phyloP scores from a whole-genome alignment of 1,140 invertebrate genomes.

The Nixonia krombeini region DNA sequence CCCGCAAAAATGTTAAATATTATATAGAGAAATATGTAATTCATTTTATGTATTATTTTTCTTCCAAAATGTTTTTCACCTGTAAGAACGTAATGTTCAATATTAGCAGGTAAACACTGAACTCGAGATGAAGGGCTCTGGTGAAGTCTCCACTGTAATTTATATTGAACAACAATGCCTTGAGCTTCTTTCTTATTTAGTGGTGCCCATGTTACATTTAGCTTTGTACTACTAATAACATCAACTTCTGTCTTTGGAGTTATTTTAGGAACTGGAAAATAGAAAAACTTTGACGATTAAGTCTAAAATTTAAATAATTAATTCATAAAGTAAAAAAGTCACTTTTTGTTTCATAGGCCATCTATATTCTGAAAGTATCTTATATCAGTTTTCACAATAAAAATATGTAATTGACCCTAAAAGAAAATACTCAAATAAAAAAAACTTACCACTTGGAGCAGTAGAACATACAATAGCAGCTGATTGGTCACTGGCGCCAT shows the following conservation, averaged over 20 bases:
- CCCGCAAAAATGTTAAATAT: too few species aligned
- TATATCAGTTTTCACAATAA: too few species aligned
- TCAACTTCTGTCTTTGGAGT: conserved; percentile 73
- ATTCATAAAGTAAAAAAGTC: too few species aligned
- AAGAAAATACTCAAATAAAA: conserved; percentile 8
- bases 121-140: conserved; percentile 70
- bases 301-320: too few species aligned
- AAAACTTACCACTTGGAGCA: conserved; percentile 73
- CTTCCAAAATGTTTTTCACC: too few species aligned
- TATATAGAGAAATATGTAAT: too few species aligned
- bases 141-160: conserved; percentile 75
- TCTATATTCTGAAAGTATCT: too few species aligned
- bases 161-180: conserved; percentile 75
- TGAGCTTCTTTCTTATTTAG: conserved; percentile 73
- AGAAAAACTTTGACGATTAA: conserved; percentile 12
- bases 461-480: conserved; percentile 75
- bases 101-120: conserved; percentile 63
- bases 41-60: too few species aligned
- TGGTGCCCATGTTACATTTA: conserved; percentile 75
- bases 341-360: too few species aligned
- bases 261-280: conserved; percentile 73
- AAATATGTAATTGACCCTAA: neutral
- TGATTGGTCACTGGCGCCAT: conserved; percentile 76
- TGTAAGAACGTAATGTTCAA: conserved; percentile 70
- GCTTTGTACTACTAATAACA: conserved; percentile 71